Evolutionary conservation across 2,888 invertebrate genomes (phyloP).

Genomic region (Pilophorus perplexus): DNA sequence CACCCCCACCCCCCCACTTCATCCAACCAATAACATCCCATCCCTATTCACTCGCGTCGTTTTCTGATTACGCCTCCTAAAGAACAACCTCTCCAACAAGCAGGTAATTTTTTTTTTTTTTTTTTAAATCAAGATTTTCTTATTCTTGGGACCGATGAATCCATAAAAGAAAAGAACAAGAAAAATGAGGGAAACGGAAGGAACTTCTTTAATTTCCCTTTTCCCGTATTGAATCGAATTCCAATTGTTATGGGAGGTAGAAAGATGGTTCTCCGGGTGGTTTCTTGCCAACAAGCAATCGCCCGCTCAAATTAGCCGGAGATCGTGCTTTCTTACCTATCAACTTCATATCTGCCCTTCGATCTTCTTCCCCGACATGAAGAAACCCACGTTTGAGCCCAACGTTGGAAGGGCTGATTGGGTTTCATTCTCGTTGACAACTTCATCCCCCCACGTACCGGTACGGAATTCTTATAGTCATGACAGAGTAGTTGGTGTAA

Average conservation of each 20-base stretch:
- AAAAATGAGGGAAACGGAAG: too few species aligned
- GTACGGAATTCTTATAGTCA: too few species aligned
- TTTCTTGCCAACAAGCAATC: too few species aligned
- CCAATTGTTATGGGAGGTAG: background rate
- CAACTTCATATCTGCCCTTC: background rate
- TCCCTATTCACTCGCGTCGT: background rate
- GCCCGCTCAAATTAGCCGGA: background rate
- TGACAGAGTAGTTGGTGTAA: too few species aligned
- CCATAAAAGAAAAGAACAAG: conserved; percentile 1
- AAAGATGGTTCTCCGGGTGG: too few species aligned
- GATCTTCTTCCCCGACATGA: background rate
- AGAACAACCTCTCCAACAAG: conserved; percentile 24
- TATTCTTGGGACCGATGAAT: conserved; percentile 3
- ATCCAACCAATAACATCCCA: too few species aligned
- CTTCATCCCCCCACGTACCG: too few species aligned
- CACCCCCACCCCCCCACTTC: background rate
- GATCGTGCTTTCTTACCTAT: background rate
- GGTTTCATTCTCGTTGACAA: too few species aligned
- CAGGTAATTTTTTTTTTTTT: conserved; percentile 33
- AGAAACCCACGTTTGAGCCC: background rate
- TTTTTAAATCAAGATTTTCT: conserved; percentile 22
- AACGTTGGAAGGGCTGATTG: too few species aligned
- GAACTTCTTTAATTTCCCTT: too few species aligned
- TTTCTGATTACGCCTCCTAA: conserved; percentile 26
- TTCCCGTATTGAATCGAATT: background rate